phyloP scores from a whole-genome alignment of 1,140 invertebrate genomes.

The Lepidotrigona ventralis region DNA sequence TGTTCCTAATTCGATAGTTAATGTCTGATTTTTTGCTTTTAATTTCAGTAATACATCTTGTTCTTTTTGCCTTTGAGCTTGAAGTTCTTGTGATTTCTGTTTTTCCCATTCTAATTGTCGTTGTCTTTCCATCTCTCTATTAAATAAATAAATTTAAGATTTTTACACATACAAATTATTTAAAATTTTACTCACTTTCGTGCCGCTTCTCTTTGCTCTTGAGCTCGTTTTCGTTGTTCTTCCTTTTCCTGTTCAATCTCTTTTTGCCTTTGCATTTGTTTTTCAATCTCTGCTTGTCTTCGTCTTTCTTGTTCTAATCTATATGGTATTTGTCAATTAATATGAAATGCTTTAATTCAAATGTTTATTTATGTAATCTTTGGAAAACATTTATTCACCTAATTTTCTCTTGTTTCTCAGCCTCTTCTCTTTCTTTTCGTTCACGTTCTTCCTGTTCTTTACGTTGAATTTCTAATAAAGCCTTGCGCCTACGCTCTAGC shows the following conservation, averaged over 20 bases:
- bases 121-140: conserved; percentile 95
- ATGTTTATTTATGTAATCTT: conserved; percentile 81
- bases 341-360: background rate
- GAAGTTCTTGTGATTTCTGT: conserved; percentile 92
- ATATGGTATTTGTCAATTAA: conserved; percentile 6
- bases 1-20: conserved; percentile 90
- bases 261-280: conserved; percentile 90
- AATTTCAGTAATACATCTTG: conserved; percentile 93
- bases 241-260: conserved; percentile 88
- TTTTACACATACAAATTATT: background rate
- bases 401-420: conserved; percentile 91
- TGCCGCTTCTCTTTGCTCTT: conserved; percentile 90
- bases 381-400: conserved; percentile 73
- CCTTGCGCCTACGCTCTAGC: conserved; percentile 93
- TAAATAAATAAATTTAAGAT: conserved; percentile 6
- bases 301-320: conserved; percentile 84
- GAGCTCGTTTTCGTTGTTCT: conserved; percentile 86
- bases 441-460: conserved; percentile 95
- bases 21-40: conserved; percentile 93
- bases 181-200: conserved; percentile 80
- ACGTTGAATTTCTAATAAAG: conserved; percentile 91
- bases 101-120: conserved; percentile 98
- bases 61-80: conserved; percentile 91
- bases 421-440: conserved; percentile 94
- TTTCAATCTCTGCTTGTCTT: conserved; percentile 86